Percentiles rank a stretch among this genome's conserved stretches.
phyloP scores from a whole-genome alignment of 2,888 invertebrate genomes.

The Pyrrhosoma nymphula region DNA sequence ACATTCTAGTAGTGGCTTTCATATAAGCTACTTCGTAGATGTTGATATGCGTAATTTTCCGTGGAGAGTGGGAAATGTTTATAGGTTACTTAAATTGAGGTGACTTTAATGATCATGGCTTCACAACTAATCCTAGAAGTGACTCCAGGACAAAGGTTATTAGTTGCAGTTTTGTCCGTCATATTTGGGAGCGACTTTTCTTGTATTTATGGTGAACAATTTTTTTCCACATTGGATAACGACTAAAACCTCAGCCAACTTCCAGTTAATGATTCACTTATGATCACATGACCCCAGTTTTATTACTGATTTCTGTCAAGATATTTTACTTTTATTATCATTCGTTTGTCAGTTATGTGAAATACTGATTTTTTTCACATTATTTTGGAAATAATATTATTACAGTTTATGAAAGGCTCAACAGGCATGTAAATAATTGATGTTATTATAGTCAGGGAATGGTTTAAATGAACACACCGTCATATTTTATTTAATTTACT shows the following conservation, averaged over 20 bases:
- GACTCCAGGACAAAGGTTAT: too few species aligned
- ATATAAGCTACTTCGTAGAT: too few species aligned
- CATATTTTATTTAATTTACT: constrained; percentile 56
- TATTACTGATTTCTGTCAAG: background rate
- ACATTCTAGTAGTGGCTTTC: too few species aligned
- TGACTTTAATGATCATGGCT: too few species aligned
- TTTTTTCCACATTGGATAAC: background rate
- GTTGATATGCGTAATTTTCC: too few species aligned
- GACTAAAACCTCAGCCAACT: background rate
- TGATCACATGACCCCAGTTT: background rate
- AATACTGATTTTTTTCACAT: background rate
- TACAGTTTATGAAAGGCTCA: background rate
- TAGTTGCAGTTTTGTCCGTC: too few species aligned
- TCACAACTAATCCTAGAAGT: too few species aligned
- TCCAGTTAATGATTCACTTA: background rate
- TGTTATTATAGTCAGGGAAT: background rate
- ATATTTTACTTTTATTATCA: background rate
- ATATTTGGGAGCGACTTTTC: too few species aligned
- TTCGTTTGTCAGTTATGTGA: background rate
- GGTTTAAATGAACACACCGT: background rate
- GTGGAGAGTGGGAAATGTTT: too few species aligned
- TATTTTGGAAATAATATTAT: constrained; percentile 13
- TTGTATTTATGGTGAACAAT: too few species aligned
- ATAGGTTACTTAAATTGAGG: too few species aligned
- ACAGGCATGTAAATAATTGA: background rate